phyloP scores from a whole-genome alignment of 2,888 invertebrate species.

The Drosophila mimica region DNA sequence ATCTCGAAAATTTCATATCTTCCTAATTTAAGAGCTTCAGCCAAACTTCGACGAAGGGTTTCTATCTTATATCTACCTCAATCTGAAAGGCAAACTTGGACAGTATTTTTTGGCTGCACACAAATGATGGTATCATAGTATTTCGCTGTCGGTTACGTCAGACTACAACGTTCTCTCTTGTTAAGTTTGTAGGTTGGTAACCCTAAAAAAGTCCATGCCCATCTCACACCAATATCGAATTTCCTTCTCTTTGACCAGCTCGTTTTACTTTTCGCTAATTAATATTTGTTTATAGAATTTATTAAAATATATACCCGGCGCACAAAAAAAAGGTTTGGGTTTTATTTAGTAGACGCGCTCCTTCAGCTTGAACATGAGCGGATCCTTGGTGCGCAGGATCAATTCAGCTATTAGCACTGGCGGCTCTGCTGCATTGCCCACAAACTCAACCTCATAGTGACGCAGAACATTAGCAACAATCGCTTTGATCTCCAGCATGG shows the following conservation, averaged over 20 bases:
- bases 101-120: no score
- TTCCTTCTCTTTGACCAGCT: neutral
- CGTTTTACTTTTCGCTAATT: neutral
- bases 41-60: no score
- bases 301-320: neutral
- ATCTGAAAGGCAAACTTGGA: no score
- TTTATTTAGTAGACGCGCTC: constrained; percentile 68
- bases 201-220: no score
- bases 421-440: constrained; percentile 65
- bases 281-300: neutral
- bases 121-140: no score
- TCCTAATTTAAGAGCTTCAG: no score
- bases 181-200: no score
- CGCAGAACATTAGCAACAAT: constrained; percentile 82
- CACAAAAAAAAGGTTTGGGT: neutral
- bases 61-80: no score
- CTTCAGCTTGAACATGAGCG: constrained; percentile 81
- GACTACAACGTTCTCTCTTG: no score
- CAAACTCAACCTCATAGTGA: constrained; percentile 80
- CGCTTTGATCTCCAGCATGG: constrained; percentile 84
- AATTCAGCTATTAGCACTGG: constrained; percentile 82
- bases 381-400: constrained; percentile 83
- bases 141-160: no score
- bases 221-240: neutral
- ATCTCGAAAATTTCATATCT: no score